Conservation (phyloP, 2,888 invertebrate species). For the Hecatera dysodea region DNA sequence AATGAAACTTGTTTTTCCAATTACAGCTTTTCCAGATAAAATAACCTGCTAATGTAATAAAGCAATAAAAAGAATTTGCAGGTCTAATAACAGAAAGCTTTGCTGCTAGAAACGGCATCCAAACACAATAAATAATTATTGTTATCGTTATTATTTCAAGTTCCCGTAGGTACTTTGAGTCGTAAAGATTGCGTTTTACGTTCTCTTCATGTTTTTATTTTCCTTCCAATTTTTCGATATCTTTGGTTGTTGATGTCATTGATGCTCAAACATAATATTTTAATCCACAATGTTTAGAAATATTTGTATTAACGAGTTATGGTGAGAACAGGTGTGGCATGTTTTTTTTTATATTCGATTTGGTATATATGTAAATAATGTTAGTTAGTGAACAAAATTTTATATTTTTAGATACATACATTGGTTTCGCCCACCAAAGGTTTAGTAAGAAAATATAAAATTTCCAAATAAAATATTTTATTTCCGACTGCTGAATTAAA, state of each 20-base stretch:
- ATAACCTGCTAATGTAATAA: constrained; percentile 3
- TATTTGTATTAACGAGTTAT: not conserved
- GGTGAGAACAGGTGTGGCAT: not conserved
- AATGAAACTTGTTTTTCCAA: constrained; percentile 3
- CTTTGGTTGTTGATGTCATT: constrained; percentile 2
- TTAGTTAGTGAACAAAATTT: not conserved
- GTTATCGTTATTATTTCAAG: constrained; percentile 53
- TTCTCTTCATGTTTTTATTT: constrained; percentile 20
- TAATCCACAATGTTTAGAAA: not conserved
- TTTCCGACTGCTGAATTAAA: too few relatives aligned
- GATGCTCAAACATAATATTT: not conserved
- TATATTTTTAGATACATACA: too few relatives aligned
- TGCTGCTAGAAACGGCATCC: constrained; percentile 8
- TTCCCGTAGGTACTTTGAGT: constrained; percentile 12
- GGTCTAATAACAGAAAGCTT: constrained; percentile 22
- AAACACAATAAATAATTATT: constrained; percentile 53
- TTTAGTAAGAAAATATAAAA: too few relatives aligned
- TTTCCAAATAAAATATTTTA: too few relatives aligned
- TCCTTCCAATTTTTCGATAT: not conserved
- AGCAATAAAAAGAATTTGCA: constrained; percentile 27
- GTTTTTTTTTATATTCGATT: not conserved
- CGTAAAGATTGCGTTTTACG: constrained; percentile 40
- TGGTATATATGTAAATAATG: not conserved
- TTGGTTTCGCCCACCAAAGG: too few relatives aligned
- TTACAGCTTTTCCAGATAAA: constrained; percentile 13